A percentile compares a stretch with the other conserved stretches of the same genome.
phyloP scores from a whole-genome alignment of 37 sponge, comb jelly and placozoan species.

The Theonella swinhoei region DNA sequence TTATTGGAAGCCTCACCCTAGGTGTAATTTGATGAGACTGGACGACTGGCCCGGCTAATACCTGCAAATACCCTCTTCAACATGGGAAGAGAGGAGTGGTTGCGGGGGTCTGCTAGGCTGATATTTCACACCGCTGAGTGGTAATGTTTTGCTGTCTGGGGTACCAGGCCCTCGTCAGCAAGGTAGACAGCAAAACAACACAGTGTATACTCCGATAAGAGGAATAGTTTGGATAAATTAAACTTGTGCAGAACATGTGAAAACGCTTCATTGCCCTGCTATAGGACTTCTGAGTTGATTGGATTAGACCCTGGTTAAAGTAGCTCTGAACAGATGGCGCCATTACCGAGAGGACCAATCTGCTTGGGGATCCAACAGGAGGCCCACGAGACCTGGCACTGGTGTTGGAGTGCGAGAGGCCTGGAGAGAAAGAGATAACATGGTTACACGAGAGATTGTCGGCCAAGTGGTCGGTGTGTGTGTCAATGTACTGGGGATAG shows the following conservation, averaged over 20 bases:
- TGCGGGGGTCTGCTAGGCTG: background rate
- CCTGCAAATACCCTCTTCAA: background rate
- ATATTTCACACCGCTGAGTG: background rate
- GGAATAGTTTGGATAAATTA: too few relatives aligned
- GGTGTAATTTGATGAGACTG: background rate
- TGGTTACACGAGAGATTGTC: slow-evolving; percentile 13
- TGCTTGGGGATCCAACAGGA: slow-evolving; percentile 1
- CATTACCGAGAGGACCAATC: slow-evolving; percentile 7
- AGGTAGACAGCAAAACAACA: too few relatives aligned
- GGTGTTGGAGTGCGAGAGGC: background rate
- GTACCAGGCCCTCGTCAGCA: too few relatives aligned
- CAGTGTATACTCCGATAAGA: too few relatives aligned
- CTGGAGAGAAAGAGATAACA: background rate
- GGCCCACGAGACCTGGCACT: slow-evolving; percentile 1
- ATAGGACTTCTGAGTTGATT: background rate
- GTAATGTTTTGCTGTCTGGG: background rate
- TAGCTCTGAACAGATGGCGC: slow-evolving; percentile 7
- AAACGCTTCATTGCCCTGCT: slow-evolving; percentile 7
- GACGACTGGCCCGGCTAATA: background rate
- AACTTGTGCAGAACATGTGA: background rate
- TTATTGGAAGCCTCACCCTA: background rate
- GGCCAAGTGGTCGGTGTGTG: background rate
- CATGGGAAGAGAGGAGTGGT: background rate
- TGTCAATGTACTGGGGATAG: background rate
- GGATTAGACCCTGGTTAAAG: background rate